Evolutionary conservation across 1,140 invertebrate species (phyloP), one percentile per base, ranked within the genome.

Genomic region (Zaprionus ghesquierei): DNA sequence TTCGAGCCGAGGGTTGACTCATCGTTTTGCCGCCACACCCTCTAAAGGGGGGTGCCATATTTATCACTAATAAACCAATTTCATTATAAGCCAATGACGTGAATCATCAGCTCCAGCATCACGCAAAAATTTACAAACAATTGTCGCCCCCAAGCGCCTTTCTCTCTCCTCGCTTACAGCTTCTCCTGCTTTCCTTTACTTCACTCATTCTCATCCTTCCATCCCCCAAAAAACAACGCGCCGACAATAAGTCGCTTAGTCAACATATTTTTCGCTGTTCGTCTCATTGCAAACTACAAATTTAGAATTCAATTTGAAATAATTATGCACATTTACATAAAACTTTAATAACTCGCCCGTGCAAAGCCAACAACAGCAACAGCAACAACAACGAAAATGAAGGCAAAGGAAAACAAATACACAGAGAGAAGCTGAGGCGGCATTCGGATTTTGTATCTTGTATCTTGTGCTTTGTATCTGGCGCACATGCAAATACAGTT

Each of bases 251-350:
- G 31, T 60, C 59, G 72, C 69, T 64, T 69, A 77, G 69, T 77
- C 81, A 73, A 73, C 65, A 60, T 60, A 66, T 44, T 66, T 53
- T 79, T 79, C 78, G 76, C 78, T 69, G 78, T 62, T 69, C 66
- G 51, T 77, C 73, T 77, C 80, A 81, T 86, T 81, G 78, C 78
- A 62, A 75, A 86, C 81, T 78, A 85, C 78, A 81, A 85, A 81
- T 85, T 85, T 86, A 81, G 81, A 85, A 69, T 86, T 86, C 84
- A 86, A 81, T 85, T 85, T 85, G 81, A 77, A 81, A 81, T 85
- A 85, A 87, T 85, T 85, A 85, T 85, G 81, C 78, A 78, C 66
- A 79, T 74, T 84, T 84, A 75, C 81, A 84, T 79, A 82, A 69
- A 75, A 77, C 66, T 69, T 74, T 69, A 74, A 74, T 69, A 69